phyloP scores from a whole-genome alignment of 1,140 invertebrate genomes.

The Limonius californicus region DNA sequence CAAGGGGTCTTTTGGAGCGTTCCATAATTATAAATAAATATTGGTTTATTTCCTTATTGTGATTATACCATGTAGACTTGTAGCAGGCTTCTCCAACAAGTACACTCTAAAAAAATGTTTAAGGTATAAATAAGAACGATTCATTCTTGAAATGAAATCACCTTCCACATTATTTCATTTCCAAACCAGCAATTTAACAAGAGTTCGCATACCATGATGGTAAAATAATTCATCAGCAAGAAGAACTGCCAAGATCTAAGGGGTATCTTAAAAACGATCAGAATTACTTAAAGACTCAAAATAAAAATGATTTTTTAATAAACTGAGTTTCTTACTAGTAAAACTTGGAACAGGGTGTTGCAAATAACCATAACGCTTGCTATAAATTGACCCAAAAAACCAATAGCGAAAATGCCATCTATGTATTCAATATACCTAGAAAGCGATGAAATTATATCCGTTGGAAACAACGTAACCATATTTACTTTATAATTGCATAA shows the following conservation, averaged over 20 bases:
- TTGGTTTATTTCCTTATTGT: slow-evolving; percentile 26
- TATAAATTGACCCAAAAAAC: slow-evolving; percentile 33
- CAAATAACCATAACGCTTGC: slow-evolving; percentile 35
- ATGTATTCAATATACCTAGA: slow-evolving; percentile 22
- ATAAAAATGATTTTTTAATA: slow-evolving; percentile 10
- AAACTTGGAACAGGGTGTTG: slow-evolving; percentile 33
- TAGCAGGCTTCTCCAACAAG: slow-evolving; percentile 37
- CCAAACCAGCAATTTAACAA: slow-evolving; percentile 35
- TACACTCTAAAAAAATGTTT: slow-evolving; percentile 40
- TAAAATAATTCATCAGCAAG: too few relatives aligned
- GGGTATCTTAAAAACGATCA: slow-evolving; percentile 18
- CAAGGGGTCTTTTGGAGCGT: slow-evolving; percentile 31
- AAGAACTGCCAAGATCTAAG: slow-evolving; percentile 16
- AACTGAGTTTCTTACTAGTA: slow-evolving; percentile 30
- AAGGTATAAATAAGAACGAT: too few relatives aligned
- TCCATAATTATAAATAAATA: slow-evolving; percentile 39
- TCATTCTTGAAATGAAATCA: slow-evolving; percentile 22
- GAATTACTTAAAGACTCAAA: too few relatives aligned
- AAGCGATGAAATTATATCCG: not conserved
- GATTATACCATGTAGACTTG: slow-evolving; percentile 39
- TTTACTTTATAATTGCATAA: slow-evolving; percentile 19
- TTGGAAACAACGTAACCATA: not conserved
- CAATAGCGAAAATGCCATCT: slow-evolving; percentile 28
- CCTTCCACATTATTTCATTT: slow-evolving; percentile 31
- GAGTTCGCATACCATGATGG: slow-evolving; percentile 24